phyloP scores from a whole-genome alignment of 30 jellyfish, hydroid and myxozoan genomes.

The Phacellophora camtschatica region DNA sequence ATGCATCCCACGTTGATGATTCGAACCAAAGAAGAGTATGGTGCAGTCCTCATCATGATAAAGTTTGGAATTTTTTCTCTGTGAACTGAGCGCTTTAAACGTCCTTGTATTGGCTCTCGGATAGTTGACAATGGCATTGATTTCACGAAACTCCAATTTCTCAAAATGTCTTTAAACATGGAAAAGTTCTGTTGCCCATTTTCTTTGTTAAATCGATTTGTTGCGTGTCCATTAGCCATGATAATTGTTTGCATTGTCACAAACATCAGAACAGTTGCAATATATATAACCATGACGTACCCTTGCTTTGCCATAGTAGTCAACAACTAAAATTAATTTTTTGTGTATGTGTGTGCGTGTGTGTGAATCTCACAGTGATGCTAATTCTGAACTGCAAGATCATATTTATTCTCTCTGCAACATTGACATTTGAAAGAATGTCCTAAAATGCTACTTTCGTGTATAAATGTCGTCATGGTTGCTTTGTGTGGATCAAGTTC shows the following conservation, averaged over 20 bases:
- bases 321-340: not conserved
- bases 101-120: not conserved
- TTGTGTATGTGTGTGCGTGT: no score
- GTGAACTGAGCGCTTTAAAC: constrained; percentile 55
- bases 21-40: constrained; percentile 54
- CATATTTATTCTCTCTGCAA: not conserved
- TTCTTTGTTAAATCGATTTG: not conserved
- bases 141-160: constrained; percentile 10
- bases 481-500: not conserved
- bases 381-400: no score
- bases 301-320: not conserved
- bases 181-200: not conserved
- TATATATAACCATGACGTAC: not conserved
- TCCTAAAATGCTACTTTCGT: not conserved
- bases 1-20: constrained; percentile 57
- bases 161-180: not conserved
- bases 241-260: not conserved
- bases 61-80: constrained; percentile 30
- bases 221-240: not conserved
- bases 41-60: constrained; percentile 13
- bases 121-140: constrained; percentile 30
- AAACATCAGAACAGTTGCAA: not conserved
- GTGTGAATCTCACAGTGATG: no score
- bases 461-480: constrained; percentile 60
- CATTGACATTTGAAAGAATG: not conserved